phyloP scores from a whole-genome alignment of 2,113 vertebrate genomes.

The Numenius arquata region DNA sequence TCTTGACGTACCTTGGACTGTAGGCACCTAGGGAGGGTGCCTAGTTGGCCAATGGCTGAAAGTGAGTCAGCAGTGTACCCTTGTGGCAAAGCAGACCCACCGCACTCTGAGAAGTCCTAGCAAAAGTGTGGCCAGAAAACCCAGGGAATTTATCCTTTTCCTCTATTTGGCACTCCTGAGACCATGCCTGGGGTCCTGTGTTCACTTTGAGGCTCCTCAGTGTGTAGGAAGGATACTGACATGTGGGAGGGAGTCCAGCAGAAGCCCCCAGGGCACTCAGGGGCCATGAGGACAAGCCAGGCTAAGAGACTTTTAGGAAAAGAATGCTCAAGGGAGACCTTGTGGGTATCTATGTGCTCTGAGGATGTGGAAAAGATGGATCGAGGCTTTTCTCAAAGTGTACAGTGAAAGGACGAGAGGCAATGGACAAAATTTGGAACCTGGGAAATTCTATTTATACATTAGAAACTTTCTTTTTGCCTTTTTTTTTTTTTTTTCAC shows the following conservation, averaged over 20 bases:
- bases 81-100: no score
- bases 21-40: no score
- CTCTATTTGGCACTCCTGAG: not conserved
- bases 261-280: not conserved
- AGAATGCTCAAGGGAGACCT: not conserved
- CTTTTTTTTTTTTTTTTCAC: not conserved
- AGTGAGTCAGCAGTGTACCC: no score
- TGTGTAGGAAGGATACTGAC: not conserved
- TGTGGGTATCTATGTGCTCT: not conserved
- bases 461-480: not conserved
- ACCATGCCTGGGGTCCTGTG: not conserved
- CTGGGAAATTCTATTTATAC: no score
- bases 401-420: no score
- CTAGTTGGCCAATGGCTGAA: no score
- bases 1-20: no score
- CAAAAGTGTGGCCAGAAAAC: not conserved
- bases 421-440: no score
- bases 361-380: no score
- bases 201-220: not conserved
- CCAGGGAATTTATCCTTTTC: not conserved
- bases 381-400: no score
- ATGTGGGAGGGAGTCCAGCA: not conserved
- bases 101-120: no score
- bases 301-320: not conserved
- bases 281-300: not conserved